Percentiles rank a stretch among this genome's conserved stretches.
These are phyloP conservation scores for Dendrolimus punctatus DNA, from an alignment of 1,140 invertebrate genomes.

Conservation along the genomic window DNA sequence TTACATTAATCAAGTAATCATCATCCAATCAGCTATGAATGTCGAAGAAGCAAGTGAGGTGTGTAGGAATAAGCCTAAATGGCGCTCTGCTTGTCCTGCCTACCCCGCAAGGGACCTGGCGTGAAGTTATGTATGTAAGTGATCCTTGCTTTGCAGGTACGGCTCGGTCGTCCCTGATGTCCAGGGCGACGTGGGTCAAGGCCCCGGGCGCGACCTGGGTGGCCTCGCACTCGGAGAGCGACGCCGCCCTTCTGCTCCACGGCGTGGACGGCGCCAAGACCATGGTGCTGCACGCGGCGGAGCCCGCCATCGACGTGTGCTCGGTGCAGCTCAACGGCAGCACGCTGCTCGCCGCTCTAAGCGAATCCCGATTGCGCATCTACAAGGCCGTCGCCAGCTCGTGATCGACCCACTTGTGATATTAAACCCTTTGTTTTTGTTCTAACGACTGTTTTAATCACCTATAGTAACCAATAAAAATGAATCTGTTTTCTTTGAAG, in stretches of 20 bases:
- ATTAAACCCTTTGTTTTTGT: no score
- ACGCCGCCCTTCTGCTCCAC: conserved; percentile 76
- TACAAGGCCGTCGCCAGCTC: conserved; percentile 64
- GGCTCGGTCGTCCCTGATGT: conserved; percentile 35
- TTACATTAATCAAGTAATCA: no score
- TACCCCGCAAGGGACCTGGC: no score
- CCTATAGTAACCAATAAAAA: no score
- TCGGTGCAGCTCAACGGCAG: conserved; percentile 68
- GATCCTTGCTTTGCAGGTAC: conserved; percentile 20
- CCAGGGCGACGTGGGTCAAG: conserved; percentile 37
- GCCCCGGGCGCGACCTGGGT: conserved; percentile 63
- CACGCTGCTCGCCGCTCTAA: conserved; percentile 76
- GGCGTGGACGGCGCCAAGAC: conserved; percentile 75
- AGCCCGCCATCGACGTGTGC: conserved; percentile 78
- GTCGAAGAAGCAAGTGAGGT: no score
- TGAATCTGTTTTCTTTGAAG: no score
- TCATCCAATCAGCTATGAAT: no score
- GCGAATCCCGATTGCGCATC: conserved; percentile 76
- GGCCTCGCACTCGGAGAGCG: conserved; percentile 78
- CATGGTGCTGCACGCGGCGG: conserved; percentile 73
- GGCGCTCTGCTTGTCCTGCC: no score
- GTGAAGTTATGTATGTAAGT: no score
- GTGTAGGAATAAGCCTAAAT: no score
- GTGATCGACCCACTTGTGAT: no score
- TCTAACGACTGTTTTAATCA: no score